phyloP scores from a whole-genome alignment of 2,888 invertebrate species.

The Drosophila kambysellisi region DNA sequence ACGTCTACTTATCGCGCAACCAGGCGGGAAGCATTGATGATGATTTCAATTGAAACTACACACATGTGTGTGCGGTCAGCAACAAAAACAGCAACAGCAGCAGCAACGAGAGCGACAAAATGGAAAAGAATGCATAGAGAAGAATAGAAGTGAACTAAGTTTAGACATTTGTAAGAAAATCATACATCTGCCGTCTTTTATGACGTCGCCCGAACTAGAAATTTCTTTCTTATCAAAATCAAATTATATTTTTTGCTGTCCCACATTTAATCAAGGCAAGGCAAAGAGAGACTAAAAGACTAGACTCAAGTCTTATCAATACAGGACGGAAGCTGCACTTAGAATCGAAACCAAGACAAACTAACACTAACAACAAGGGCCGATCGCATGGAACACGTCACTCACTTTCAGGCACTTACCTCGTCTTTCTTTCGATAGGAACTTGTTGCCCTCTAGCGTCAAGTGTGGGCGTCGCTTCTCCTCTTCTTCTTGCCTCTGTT shows the following conservation, averaged over 20 bases:
- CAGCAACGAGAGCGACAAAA: conserved; percentile 14
- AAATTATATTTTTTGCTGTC: conserved; percentile 61
- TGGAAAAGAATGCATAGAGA: conserved; percentile 28
- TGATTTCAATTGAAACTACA: conserved; percentile 49
- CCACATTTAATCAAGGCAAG: conserved; percentile 48
- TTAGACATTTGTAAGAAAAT: conserved; percentile 30
- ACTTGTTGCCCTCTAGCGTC: conserved; percentile 58
- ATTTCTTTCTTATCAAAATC: conserved; percentile 70
- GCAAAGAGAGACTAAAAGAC: conserved; percentile 3
- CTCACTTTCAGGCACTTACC: conserved; percentile 22
- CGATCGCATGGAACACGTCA: conserved; percentile 58
- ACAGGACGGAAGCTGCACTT: conserved; percentile 63
- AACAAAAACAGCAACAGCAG: conserved; percentile 8
- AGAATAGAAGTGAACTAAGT: conserved; percentile 4
- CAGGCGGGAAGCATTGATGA: conserved; percentile 41
- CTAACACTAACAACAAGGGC: background rate
- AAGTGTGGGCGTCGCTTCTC: conserved; percentile 36
- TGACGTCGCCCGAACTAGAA: conserved; percentile 53
- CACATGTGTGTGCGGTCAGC: conserved; percentile 39
- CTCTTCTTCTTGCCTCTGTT: conserved; percentile 22
- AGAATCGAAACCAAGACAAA: background rate
- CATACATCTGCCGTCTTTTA: conserved; percentile 22
- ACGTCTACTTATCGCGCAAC: conserved; percentile 65
- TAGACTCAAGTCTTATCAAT: conserved; percentile 55
- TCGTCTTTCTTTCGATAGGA: conserved; percentile 17